phyloP scores from a whole-genome alignment of 2,888 invertebrate genomes.

The Muscina levida region DNA sequence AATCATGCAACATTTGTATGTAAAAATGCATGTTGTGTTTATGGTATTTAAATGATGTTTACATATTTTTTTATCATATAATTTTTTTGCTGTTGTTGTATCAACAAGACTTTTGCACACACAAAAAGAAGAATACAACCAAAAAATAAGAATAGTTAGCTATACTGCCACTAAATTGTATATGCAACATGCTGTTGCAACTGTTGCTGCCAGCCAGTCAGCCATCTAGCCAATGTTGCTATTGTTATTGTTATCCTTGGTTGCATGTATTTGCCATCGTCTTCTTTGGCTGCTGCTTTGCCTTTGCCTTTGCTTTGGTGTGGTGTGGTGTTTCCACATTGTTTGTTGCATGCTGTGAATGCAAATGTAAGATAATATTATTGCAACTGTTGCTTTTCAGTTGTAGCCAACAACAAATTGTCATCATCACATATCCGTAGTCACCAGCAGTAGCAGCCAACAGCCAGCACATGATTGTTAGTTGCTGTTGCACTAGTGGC shows the following conservation, averaged over 20 bases:
- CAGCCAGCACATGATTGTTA: no score
- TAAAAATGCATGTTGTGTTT: slow-evolving; percentile 11
- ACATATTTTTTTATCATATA: slow-evolving; percentile 14
- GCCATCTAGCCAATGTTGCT: not conserved
- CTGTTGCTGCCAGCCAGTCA: not conserved
- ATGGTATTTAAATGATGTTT: slow-evolving; percentile 41
- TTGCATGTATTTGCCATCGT: slow-evolving; percentile 6
- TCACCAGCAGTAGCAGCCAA: not conserved
- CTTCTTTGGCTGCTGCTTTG: slow-evolving; percentile 2
- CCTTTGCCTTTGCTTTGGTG: not conserved
- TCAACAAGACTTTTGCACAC: not conserved
- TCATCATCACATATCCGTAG: slow-evolving; percentile 6
- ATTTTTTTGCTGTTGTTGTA: not conserved
- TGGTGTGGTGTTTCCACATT: not conserved
- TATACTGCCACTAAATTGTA: no score
- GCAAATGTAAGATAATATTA: slow-evolving; percentile 50
- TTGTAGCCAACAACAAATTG: slow-evolving; percentile 36
- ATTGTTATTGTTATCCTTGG: slow-evolving; percentile 10
- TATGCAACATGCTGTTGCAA: slow-evolving; percentile 21
- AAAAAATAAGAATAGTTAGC: no score
- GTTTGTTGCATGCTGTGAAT: slow-evolving; percentile 13
- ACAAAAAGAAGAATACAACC: not conserved
- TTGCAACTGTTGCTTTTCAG: slow-evolving; percentile 53
- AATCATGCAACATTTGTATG: not conserved
- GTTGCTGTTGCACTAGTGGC: not conserved